These are phyloP conservation scores for Sminthopsis crassicaudata DNA, from an alignment of 2,113 vertebrate genomes.

Conservation along the genomic window DNA sequence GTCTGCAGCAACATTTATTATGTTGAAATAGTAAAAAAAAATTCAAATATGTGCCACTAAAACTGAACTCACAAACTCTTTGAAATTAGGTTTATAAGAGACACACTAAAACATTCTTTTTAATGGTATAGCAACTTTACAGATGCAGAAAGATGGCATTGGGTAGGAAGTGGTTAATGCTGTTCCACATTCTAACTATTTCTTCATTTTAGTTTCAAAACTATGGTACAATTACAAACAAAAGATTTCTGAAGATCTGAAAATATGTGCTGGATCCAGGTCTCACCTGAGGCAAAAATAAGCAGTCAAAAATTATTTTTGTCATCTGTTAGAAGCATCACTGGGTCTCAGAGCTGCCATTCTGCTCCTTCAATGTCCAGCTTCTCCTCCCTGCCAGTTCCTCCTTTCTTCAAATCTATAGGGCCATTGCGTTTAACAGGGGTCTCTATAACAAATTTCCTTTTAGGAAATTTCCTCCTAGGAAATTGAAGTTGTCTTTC, in stretches of 20 bases:
- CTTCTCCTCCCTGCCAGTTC: background rate
- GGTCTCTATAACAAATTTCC: background rate
- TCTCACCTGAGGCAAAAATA: background rate
- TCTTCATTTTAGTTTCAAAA: conserved; percentile 32
- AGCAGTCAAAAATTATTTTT: background rate
- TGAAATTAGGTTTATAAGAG: conserved; percentile 22
- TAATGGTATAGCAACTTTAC: background rate
- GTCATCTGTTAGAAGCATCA: background rate
- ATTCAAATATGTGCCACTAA: background rate
- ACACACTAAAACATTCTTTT: conserved; percentile 21
- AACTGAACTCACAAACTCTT: background rate
- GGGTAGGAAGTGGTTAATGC: conserved; percentile 14
- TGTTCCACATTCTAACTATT: background rate
- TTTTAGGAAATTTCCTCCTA: too few species aligned
- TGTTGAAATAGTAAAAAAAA: background rate
- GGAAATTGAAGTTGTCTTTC: background rate
- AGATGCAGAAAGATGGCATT: background rate
- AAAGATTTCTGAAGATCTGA: conserved; percentile 43
- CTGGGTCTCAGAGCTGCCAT: background rate
- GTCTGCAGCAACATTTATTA: background rate
- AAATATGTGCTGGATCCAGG: background rate
- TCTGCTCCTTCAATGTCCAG: background rate
- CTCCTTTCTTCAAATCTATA: background rate
- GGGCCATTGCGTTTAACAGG: background rate
- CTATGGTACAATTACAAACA: background rate